Conservation (phyloP, 2,888 invertebrate species). For the Lasius fuliginosus region DNA sequence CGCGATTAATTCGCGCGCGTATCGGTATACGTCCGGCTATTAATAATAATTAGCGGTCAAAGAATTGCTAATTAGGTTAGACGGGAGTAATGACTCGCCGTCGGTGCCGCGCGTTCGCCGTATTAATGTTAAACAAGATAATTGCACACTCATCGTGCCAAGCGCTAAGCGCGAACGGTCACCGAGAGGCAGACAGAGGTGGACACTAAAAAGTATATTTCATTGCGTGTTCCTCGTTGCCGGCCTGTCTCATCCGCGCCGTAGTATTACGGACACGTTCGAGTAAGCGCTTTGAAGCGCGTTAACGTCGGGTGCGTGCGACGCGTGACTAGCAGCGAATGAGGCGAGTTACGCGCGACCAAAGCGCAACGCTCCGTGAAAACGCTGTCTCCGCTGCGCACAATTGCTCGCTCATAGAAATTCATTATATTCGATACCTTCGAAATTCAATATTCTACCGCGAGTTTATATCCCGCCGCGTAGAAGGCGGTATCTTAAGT, state of each 20-base stretch:
- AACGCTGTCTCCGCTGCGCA: slow-evolving; percentile 70
- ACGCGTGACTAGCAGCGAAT: slow-evolving; percentile 82
- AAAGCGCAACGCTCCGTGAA: slow-evolving; percentile 78
- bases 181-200: slow-evolving; percentile 16
- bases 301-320: slow-evolving; percentile 56
- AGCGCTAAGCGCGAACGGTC: slow-evolving; percentile 28
- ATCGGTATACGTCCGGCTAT: slow-evolving; percentile 31
- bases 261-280: slow-evolving; percentile 56
- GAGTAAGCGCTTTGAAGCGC: slow-evolving; percentile 53
- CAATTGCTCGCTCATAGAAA: slow-evolving; percentile 29
- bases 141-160: slow-evolving; percentile 49
- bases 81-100: slow-evolving; percentile 45
- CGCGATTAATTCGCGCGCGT: slow-evolving; percentile 31
- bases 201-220: slow-evolving; percentile 52
- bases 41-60: slow-evolving; percentile 43
- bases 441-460: slow-evolving; percentile 36
- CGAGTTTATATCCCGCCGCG: background rate
- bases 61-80: slow-evolving; percentile 46
- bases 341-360: slow-evolving; percentile 81
- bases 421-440: slow-evolving; percentile 46
- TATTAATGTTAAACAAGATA: slow-evolving; percentile 37
- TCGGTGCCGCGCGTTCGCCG: slow-evolving; percentile 7
- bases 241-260: slow-evolving; percentile 42
- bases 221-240: slow-evolving; percentile 31
- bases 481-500: background rate